Percentiles rank a stretch among this genome's conserved stretches.
Evolutionary conservation across 2,797 vertebrate species (phyloP).

Genomic region (Parauchenoglanis punctatus): DNA sequence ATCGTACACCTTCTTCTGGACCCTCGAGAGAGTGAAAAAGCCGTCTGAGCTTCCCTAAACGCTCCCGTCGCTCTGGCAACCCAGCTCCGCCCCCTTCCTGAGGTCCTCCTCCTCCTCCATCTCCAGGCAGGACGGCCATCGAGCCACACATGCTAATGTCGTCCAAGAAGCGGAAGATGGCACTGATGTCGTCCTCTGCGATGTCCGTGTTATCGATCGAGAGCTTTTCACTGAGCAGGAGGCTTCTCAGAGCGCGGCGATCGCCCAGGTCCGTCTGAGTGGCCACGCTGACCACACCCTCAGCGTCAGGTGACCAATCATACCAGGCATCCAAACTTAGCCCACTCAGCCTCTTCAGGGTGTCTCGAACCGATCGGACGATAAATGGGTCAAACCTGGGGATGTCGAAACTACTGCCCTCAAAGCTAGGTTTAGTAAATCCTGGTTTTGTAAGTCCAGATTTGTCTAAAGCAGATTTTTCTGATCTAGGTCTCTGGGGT

Average conservation of each 20-base stretch:
- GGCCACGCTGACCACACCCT: conserved; percentile 82
- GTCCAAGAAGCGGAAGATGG: conserved; percentile 95
- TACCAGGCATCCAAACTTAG: conserved; percentile 57
- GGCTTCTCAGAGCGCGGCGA: conserved; percentile 81
- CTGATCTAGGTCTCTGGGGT: conserved; percentile 51
- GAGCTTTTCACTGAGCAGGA: conserved; percentile 83
- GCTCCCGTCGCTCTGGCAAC: conserved; percentile 78
- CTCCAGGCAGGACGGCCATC: conserved; percentile 86
- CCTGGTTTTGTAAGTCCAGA: conserved; percentile 41
- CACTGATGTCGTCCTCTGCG: conserved; percentile 92
- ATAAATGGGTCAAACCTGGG: conserved; percentile 55
- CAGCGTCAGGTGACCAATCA: conserved; percentile 60
- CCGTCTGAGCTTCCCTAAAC: conserved; percentile 81
- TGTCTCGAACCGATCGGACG: conserved; percentile 51
- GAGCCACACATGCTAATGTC: conserved; percentile 98
- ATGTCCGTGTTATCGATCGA: conserved; percentile 91
- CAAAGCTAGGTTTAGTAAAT: conserved; percentile 45
- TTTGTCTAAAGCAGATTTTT: conserved; percentile 74
- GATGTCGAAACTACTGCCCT: conserved; percentile 54
- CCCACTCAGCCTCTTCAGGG: conserved; percentile 56
- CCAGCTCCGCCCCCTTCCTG: conserved; percentile 80
- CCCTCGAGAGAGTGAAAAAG: conserved; percentile 78
- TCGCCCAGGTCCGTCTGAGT: conserved; percentile 91
- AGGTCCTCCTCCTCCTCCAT: conserved; percentile 81
- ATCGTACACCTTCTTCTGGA: conserved; percentile 90